Base-by-base conservation (phyloP, 2,888 invertebrate genomes). In the Luperina nickerlii region DNA sequence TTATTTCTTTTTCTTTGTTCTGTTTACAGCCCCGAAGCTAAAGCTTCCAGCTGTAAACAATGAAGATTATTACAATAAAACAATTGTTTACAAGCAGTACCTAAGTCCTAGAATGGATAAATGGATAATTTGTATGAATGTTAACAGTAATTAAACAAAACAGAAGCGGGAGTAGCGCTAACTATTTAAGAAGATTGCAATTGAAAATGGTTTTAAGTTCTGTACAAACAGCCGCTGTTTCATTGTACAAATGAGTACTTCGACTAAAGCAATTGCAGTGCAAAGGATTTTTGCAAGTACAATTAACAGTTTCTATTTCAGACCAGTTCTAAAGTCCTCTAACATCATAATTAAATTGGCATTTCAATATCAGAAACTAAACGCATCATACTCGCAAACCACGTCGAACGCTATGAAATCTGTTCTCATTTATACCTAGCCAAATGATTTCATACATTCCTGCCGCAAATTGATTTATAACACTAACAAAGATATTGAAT, bases 401-500 rank as follows among this genome's bases (percentile, higher is more conserved):
- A 15, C 27, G 1, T 0, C 24, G n/a, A 82, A 63, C 48, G 63
- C 57, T 57, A 24, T 51, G 63, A 80, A 74, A 80, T 63, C 57
- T 71, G 57, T 75, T 76, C 76, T 51, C 54, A n/a, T 60, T 63
- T 48, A 54, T 15, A 66, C 13, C 20, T 9, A 32, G 68, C n/a
- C 2, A 57, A 65, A 65, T 72, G 8, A 69, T 73, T 83, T 38
- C 24, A 70, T 66, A 80, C 57, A 73, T 72, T 75, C 75, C 24
- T 60, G 60, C 45, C 42, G 60, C 66, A 80, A 85, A 85, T 79
- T 85, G 76, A 85, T 88, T 82, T 85, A 82, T 72, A 85, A 82
- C 79, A 74, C 78, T 74, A 73, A 79, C 78, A 83, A 69, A 82
- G 76, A 88, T 85, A 89, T 78, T 81, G 65, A 84, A 78, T 81